Evolutionary conservation across 1,140 invertebrate genomes (phyloP), one percentile per base, ranked within the genome.

Genomic region (Diuraphis noxia): DNA sequence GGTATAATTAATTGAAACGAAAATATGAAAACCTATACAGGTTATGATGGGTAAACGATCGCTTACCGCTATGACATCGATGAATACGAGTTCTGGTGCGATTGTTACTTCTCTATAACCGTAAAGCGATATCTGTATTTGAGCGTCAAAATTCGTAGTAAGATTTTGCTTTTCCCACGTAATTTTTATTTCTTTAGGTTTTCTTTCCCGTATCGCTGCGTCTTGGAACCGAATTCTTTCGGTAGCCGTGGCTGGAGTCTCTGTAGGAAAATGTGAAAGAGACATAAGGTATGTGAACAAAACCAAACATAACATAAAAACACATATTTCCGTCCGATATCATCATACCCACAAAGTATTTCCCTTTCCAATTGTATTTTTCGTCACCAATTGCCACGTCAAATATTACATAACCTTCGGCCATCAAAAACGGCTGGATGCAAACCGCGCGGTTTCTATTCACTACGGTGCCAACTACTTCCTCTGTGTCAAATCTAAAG

Each of bases 361-460:
- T 96, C 93, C 98, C 98, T 93, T 97, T 98, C 97, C 98, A 99
- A 93, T 98, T 96, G 93, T 96, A 98, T 38, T 95, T 95, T 93
- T 96, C 97, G 72, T 96, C 97, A 91, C 97, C 97, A 82, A 98
- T 96, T 8, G 97, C 96, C 38, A 99, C 96, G 93, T 97, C 96
- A 92, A 99, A 97, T 77, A 97, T 96, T 17, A 99, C 96, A 93
- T 98, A 99, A 9, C 98, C 98, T 93, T 98, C 97, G 38, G 97
- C 97, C 94, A 96, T 96, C n/a, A 98, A 95, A 91, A 96, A 96
- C 0, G 98, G 98, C 93, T 98, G 97, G 2, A 98, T 95, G 93
- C 98, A 99, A 92, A 98, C 96, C 1, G 97, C 98, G 90, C 97
- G 95, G 94, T 98, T 98, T 2, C 93, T 95, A 93, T 97, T 96